phyloP scores from a whole-genome alignment of 2,113 vertebrate species.

The Cyphomyrus discorhynchus region DNA sequence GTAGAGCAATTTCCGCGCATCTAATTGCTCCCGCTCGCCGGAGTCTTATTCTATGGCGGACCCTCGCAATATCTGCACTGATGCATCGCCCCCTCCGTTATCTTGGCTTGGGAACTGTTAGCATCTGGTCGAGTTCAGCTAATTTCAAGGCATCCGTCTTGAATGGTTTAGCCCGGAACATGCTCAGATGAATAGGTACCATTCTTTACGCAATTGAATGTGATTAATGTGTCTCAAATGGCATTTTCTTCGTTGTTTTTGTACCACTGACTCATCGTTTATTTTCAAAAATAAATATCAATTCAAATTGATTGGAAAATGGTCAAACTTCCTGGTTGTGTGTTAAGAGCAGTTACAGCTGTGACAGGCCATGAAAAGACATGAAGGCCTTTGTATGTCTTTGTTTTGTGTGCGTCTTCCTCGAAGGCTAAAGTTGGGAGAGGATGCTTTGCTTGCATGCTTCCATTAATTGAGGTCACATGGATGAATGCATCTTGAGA shows the following conservation, averaged over 20 bases:
- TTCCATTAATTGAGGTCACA: neutral
- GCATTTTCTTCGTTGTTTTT: neutral
- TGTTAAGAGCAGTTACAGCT: neutral
- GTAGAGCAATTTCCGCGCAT: slow-evolving; percentile 13
- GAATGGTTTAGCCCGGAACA: neutral
- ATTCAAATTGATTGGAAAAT: neutral
- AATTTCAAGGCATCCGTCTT: neutral
- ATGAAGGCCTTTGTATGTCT: neutral
- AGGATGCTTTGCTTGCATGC: neutral
- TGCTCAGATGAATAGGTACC: neutral
- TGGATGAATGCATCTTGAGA: neutral
- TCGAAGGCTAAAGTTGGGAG: neutral
- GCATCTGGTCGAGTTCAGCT: neutral
- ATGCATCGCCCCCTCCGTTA: neutral
- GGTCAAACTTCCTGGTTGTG: neutral
- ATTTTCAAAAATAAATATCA: neutral
- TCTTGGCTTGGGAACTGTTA: slow-evolving; percentile 14
- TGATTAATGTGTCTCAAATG: neutral
- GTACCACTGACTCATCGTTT: neutral
- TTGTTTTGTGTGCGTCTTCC: neutral
- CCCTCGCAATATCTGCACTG: neutral
- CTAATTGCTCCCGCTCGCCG: slow-evolving; percentile 30
- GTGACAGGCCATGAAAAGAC: neutral
- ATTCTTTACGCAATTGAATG: neutral
- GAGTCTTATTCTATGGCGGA: slow-evolving; percentile 13